phyloP scores from a whole-genome alignment of 2,113 vertebrate genomes.

The Excalfactoria chinensis region DNA sequence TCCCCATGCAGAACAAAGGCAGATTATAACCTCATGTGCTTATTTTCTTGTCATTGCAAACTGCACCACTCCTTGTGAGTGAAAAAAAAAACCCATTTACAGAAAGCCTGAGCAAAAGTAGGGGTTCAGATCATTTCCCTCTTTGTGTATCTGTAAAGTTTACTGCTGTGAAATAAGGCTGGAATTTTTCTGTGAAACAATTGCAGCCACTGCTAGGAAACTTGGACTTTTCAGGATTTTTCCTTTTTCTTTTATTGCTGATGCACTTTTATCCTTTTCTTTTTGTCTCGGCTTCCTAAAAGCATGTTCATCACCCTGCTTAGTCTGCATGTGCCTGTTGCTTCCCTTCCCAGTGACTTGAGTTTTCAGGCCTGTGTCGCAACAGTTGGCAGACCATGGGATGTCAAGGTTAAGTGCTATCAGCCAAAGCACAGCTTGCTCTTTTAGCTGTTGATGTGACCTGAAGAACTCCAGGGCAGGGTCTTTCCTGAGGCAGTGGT shows the following conservation, averaged over 20 bases:
- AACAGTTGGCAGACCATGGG: not conserved
- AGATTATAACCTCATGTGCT: conserved; percentile 12
- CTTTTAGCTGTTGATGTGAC: not conserved
- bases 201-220: not conserved
- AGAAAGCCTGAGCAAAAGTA: not conserved
- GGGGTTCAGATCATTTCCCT: not conserved
- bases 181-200: not conserved
- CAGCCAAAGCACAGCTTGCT: not conserved
- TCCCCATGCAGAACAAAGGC: conserved; percentile 20
- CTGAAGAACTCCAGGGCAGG: not conserved
- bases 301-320: not conserved
- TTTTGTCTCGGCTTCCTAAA: not conserved
- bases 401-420: not conserved
- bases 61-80: not conserved
- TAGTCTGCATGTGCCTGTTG: not conserved
- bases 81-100: not conserved
- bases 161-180: not conserved
- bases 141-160: not conserved
- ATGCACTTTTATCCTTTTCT: not conserved
- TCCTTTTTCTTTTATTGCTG: not conserved
- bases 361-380: not conserved
- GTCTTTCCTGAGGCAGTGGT: not conserved
- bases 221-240: not conserved
- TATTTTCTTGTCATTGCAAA: conserved; percentile 33
- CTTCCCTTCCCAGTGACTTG: not conserved